Evolutionary conservation across 2,888 invertebrate species (phyloP).

Genomic region (Polydrusus cervinus): DNA sequence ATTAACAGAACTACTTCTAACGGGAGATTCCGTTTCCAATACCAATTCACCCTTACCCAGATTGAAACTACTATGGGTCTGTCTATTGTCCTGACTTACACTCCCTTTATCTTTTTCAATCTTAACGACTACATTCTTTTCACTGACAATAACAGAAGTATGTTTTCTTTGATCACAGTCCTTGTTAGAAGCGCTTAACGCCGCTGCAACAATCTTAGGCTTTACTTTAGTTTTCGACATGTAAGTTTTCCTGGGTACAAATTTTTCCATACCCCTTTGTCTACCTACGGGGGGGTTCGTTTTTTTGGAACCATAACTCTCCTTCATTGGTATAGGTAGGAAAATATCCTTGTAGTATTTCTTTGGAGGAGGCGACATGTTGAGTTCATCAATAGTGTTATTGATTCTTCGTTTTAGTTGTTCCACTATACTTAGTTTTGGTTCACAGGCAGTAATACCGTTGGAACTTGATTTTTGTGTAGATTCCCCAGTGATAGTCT

Average conservation of each 20-base stretch:
- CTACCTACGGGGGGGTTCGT: too few species aligned
- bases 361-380: background rate
- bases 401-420: slow-evolving; percentile 26
- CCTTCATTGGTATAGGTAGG: background rate
- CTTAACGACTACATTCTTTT: background rate
- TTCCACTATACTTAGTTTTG: slow-evolving; percentile 32
- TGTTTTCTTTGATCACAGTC: background rate
- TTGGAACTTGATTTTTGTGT: background rate
- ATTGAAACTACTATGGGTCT: slow-evolving; percentile 19
- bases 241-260: background rate
- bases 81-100: background rate
- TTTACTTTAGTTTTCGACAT: background rate
- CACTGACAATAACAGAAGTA: background rate
- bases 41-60: slow-evolving; percentile 26
- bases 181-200: too few species aligned
- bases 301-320: too few species aligned
- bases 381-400: slow-evolving; percentile 17
- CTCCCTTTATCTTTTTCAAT: slow-evolving; percentile 9
- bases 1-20: background rate
- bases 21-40: slow-evolving; percentile 1
- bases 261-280: background rate
- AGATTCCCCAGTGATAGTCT: too few species aligned
- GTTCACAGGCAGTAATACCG: background rate
- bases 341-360: background rate
- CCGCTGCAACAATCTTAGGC: background rate